phyloP scores from a whole-genome alignment of 2,797 vertebrate genomes.

The Anableps anableps region DNA sequence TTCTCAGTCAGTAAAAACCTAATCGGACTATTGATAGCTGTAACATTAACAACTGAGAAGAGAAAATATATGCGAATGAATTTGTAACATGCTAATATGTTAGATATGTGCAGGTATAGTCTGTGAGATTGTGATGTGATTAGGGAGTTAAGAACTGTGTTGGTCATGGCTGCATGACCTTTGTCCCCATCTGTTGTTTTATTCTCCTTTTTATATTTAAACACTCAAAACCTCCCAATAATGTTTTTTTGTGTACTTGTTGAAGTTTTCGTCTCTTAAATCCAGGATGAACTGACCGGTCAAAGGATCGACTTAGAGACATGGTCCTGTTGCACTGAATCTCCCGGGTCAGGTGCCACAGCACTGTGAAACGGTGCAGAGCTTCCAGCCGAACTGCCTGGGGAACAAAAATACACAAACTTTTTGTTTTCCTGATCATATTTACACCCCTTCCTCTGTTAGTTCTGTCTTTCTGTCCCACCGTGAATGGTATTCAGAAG shows the following conservation, averaged over 20 bases:
- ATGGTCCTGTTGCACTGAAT: constrained; percentile 89
- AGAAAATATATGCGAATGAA: neutral
- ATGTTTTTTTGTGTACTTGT: neutral
- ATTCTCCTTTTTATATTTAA: neutral
- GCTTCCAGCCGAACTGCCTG: constrained; percentile 88
- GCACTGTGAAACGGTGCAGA: constrained; percentile 92
- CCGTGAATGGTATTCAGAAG: neutral
- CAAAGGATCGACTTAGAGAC: constrained; percentile 93
- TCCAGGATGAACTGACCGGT: constrained; percentile 84
- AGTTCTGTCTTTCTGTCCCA: neutral
- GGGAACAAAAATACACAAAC: constrained; percentile 36
- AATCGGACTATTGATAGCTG: neutral
- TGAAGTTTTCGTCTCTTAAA: neutral
- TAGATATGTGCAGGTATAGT: neutral
- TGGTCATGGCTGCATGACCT: neutral
- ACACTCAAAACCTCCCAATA: neutral
- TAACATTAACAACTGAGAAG: neutral
- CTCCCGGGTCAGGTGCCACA: constrained; percentile 98
- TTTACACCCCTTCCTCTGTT: neutral
- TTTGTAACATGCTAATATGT: neutral
- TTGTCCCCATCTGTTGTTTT: neutral
- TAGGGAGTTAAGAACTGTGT: neutral
- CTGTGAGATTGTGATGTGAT: neutral
- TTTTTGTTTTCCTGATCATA: constrained; percentile 15
- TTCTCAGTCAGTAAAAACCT: neutral